Evolutionary conservation across 2,797 vertebrate genomes (phyloP), one percentile per base, ranked within the genome.

Genomic region (Halcyon chelicuti): DNA sequence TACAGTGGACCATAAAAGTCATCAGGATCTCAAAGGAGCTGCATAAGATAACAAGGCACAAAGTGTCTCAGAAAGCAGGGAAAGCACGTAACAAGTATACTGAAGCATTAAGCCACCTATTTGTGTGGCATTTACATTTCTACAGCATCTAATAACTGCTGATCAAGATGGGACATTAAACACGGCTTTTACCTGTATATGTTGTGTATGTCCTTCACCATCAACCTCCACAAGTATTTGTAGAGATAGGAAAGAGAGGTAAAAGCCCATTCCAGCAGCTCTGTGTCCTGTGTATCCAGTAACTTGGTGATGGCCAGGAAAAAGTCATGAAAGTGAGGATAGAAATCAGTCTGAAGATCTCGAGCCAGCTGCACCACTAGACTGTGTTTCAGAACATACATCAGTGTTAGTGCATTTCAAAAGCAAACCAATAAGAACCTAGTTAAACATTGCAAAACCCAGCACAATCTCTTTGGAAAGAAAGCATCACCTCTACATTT

Each of bases 301-400:
- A 99, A 96, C 4, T 98, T 98, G 16, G 98, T 99, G 96, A 99
- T 98, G 61, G 99, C 97, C 90, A 98, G 23, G 74, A 99, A 99
- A 87, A 99, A 99, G 77, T 99, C 99, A 9, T 96, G 97, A 90
- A 99, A 99, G 96, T 99, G 99, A 17, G 99, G 99, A 96, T 99
- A 99, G 97, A 99, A 99, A 97, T 99, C 99, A 4, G 97, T 97
- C 97, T 99, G 99, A 91, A 99, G 99, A 97, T 99, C 99, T 96
- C 99, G 98, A 90, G 99, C 99, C 96, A 99, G 98, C 94, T 99
- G 99, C 39, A 99, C 99, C 87, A 99, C 99, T 61, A 99, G 96
- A 96, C 99, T 99, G 94, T n/a, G 88, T 96, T 88, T 73, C 91
- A 96, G 70, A 96, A 76, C 91, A 97, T 3, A 90, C 9, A 68